Evolutionary conservation across 2,797 vertebrate genomes (phyloP).

Genomic region (Euthynnus affinis): DNA sequence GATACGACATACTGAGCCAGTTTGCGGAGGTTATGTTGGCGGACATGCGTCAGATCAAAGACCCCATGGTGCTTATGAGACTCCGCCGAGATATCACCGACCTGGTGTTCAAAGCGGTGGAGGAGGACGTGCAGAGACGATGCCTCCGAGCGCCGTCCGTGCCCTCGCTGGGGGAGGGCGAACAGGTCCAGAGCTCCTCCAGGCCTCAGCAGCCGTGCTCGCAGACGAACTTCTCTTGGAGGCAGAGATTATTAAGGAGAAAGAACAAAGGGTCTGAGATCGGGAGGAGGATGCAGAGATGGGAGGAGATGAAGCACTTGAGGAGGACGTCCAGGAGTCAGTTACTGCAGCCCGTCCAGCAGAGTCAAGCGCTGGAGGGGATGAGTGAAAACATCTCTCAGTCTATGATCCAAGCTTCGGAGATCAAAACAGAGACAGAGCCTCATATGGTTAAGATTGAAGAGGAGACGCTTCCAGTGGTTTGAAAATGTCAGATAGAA

Average conservation of each 20-base stretch:
- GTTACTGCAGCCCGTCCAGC: conserved; percentile 5
- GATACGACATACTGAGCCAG: conserved; percentile 34
- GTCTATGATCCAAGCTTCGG: neutral
- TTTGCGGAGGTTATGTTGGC: conserved; percentile 63
- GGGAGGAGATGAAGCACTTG: conserved; percentile 36
- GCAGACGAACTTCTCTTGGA: neutral
- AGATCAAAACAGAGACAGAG: conserved; percentile 43
- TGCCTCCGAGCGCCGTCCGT: neutral
- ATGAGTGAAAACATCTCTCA: conserved; percentile 4
- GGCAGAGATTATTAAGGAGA: conserved; percentile 26
- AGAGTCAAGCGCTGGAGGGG: neutral
- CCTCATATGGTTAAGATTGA: conserved; percentile 14
- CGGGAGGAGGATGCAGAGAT: conserved; percentile 13
- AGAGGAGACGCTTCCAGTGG: conserved; percentile 7
- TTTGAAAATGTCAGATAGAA: conserved; percentile 5
- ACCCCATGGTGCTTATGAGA: conserved; percentile 61
- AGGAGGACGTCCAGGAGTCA: conserved; percentile 31
- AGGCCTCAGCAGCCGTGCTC: neutral
- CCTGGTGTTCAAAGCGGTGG: conserved; percentile 59
- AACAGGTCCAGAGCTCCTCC: neutral
- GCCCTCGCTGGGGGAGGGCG: neutral
- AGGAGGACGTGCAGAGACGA: conserved; percentile 46
- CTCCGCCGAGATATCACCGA: conserved; percentile 62
- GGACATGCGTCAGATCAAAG: conserved; percentile 62
- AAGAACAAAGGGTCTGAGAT: conserved; percentile 2